Evolutionary conservation across 2,888 invertebrate species (phyloP), one percentile per base, ranked within the genome.

Genomic region (Pristionchus entomophagus): DNA sequence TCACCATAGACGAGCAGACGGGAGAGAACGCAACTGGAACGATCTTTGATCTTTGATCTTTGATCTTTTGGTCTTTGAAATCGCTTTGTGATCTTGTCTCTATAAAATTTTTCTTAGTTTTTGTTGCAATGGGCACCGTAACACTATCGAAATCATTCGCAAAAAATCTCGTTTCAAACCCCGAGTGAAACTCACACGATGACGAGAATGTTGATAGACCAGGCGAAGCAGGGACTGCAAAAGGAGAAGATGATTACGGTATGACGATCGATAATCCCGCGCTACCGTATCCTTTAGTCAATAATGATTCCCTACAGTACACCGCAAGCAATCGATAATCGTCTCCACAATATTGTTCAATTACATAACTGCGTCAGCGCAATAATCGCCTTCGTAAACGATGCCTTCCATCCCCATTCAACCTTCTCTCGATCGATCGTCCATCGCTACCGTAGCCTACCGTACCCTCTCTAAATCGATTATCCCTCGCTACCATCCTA

Each of bases 1-100:
- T 91, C 91, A 53, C 90, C 89, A 78, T 89, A 88, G 32, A 91
- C 87, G 22, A 90, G 87, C 14, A 91, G 85, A 59, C 88, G 81
- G 29, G 88, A 86, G 1, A 91, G 86, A 0, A 91, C 87, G 53
- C 87, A 90, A 14, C 83, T 84, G 65, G 38, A 65, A 1, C 0
- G 19, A 14, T 1, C 32, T 26, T 38, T 38, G 22, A 56, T 56
- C 17, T 56, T 56, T 65, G 32, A 35, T 69, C 22, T 62, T 26
- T 56, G 10, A 56, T 62, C 62, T 62, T 2, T 62, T n/a, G n/a
- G n/a, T n/a, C 56, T 56, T 14, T 56, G 4, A 22, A 56, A 56
- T n/a, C 14, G 56, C 10, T 56, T 56, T n/a, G n/a, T n/a, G 5
- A 56, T n/a, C 56, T n/a, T 6, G 2, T 69, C 35, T 22, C 65